Evolutionary conservation across 2,113 vertebrate species (phyloP), one percentile per base, ranked within the genome.

Genomic region (Caranx ignobilis): DNA sequence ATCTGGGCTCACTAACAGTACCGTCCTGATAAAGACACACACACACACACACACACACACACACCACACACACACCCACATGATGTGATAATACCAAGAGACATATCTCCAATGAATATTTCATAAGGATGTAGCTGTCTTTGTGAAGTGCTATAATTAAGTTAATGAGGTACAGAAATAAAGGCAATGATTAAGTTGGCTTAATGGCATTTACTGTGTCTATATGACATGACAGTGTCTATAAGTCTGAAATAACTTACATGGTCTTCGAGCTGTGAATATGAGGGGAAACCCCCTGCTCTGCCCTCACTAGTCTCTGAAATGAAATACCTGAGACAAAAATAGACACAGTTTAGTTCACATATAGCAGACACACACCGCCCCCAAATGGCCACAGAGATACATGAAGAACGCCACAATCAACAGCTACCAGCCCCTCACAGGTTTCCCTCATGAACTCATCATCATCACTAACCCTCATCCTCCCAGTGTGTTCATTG

Each of bases 251-350:
- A 21, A 43, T 19, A 2, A 95, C 97, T 97, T 85, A 99, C 98
- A 97, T 90, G 0, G 95, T 97, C 87, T 96, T 97, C 55, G 94
- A 94, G 60, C 92, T 81, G 43, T 89, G 88, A 50, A 77, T 90
- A 56, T 93, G 94, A 13, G 90, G 54, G 0, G 94, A 71, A 62
- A 98, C 81, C 1, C 96, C 96, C 72, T 99, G 97, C 87, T 99
- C 98, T 0, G 94, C 93, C 80, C 95, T 95, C 63, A 99, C 96
- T 89, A 99, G 89, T 35, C 97, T 94, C 81, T 98, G 97, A 91
- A 96, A 99, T 3, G 96, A 96, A 94, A 99, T 96, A 16, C 98
- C 98, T 99, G 66, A 1, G 82, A 37, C 26, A 81, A 16, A 73
- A 66, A 16, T 2, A 34, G 26, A 48, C 1, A 32, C 8, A 31